phyloP scores from a whole-genome alignment of 1,140 invertebrate genomes.

The Philaenus spumarius region DNA sequence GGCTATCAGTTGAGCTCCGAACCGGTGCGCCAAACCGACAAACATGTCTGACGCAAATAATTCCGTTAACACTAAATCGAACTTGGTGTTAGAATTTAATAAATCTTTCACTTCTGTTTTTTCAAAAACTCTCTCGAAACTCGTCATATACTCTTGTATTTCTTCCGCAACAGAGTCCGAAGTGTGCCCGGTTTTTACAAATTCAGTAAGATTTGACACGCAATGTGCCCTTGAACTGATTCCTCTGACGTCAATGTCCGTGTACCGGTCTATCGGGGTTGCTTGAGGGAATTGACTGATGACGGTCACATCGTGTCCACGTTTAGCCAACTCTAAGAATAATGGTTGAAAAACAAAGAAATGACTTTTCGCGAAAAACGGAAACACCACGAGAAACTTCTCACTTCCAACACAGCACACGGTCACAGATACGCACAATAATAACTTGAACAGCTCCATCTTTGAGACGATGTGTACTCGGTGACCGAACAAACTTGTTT shows the following conservation, averaged over 20 bases:
- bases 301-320: slow-evolving; percentile 37
- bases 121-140: background rate
- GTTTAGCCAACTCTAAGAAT: slow-evolving; percentile 29
- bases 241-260: slow-evolving; percentile 16
- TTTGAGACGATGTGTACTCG: too few relatives aligned
- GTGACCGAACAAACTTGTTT: too few relatives aligned
- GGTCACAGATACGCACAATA: too few relatives aligned
- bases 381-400: slow-evolving; percentile 34
- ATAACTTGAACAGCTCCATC: too few relatives aligned
- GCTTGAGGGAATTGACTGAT: slow-evolving; percentile 33
- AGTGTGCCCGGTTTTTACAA: background rate
- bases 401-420: too few relatives aligned
- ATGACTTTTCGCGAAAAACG: slow-evolving; percentile 34
- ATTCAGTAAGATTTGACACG: background rate
- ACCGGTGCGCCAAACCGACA: slow-evolving; percentile 32
- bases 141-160: too few relatives aligned
- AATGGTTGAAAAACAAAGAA: slow-evolving; percentile 35
- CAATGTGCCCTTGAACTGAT: slow-evolving; percentile 31
- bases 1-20: slow-evolving; percentile 47
- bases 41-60: slow-evolving; percentile 25
- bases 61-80: slow-evolving; percentile 26
- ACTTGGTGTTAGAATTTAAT: slow-evolving; percentile 16
- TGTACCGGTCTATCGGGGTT: slow-evolving; percentile 23
- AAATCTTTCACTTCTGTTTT: slow-evolving; percentile 10
- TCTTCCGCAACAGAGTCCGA: background rate